Base-by-base conservation (phyloP, 2,113 vertebrate species). In the Regulus satrapa region DNA sequence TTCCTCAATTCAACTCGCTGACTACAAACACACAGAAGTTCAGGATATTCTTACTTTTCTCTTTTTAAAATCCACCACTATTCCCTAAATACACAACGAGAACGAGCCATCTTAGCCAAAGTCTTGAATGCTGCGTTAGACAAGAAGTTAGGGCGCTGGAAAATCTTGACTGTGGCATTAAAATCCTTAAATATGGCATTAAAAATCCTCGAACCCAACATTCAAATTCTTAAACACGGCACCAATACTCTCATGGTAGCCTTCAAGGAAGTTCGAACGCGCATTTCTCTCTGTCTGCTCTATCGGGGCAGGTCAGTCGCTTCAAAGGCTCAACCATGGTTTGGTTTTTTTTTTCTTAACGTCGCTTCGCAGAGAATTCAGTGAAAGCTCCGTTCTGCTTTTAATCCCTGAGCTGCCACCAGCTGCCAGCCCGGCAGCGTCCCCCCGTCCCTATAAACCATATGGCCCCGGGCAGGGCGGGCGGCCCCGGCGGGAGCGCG, bases 61-160 rank as follows among this genome's bases (percentile, higher is more conserved):
- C 34, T 12, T 64, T 14, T 3, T 41, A 26, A 23, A 59, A 82
- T 16, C 9, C 12, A 48, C 18, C 14, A 19, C 24, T 48, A 20
- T 28, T 43, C 14, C 43, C 21, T 32, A 64, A 43, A 41, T 1
- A 16, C 6, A 32, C 8, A n/a, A 18, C 0, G 1, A 17, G 17
- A 88, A 59, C 0, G 6, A 84, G 8, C 36, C 17, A 31, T 25
- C 8, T 28, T 19, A 23, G 16, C 15, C 18, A 5, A 62, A 54
- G 10, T 14, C 38, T 15, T 12, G 18, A 75, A 32, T 0, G 9
- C 16, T 25, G 9, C 2, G 1, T 18, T n/a, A 31, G 38, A 62
- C 45, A 76, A 75, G 13, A 45, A 52, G 14, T 48, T 2, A 1
- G 3, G 15, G 8, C 0, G 0, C 5, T 14, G 31, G 24, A 29